Evolutionary conservation across 2,113 vertebrate species (phyloP).

Genomic region (Carassius auratus): DNA sequence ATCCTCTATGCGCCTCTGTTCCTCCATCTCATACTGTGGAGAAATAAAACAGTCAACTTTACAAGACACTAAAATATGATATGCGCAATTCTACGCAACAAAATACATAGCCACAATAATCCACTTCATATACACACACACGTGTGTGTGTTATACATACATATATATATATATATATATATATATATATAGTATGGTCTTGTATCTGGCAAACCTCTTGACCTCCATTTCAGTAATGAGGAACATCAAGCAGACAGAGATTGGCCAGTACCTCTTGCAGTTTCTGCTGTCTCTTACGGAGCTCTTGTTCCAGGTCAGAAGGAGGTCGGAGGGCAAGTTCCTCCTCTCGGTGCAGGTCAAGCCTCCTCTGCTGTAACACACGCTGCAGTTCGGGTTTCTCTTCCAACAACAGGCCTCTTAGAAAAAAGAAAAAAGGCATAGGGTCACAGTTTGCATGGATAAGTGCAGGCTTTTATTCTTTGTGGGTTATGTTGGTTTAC

Average conservation of each 20-base stretch:
- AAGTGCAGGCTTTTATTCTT: neutral
- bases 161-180: too few species aligned
- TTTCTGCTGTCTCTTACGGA: constrained; percentile 79
- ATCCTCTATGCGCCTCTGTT: constrained; percentile 63
- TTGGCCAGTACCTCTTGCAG: constrained; percentile 70
- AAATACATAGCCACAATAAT: neutral
- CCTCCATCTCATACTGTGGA: constrained; percentile 74
- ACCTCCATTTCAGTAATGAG: neutral
- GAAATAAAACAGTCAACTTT: neutral
- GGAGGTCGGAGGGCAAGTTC: constrained; percentile 70
- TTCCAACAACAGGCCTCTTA: constrained; percentile 74
- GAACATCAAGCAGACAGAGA: neutral
- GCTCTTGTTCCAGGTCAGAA: constrained; percentile 79
- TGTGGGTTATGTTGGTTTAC: neutral
- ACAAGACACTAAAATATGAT: neutral
- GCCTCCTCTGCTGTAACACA: constrained; percentile 73
- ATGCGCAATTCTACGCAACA: neutral
- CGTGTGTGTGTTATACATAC: too few species aligned
- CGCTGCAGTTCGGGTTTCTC: constrained; percentile 75
- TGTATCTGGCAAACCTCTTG: neutral
- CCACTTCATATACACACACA: neutral
- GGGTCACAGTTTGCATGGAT: neutral
- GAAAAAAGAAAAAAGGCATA: neutral
- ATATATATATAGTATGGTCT: too few species aligned
- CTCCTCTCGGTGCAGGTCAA: constrained; percentile 73